Percentiles rank a stretch among this genome's conserved stretches.
Conservation (phyloP, 2,113 vertebrate species). For the Oreochromis niloticus region DNA sequence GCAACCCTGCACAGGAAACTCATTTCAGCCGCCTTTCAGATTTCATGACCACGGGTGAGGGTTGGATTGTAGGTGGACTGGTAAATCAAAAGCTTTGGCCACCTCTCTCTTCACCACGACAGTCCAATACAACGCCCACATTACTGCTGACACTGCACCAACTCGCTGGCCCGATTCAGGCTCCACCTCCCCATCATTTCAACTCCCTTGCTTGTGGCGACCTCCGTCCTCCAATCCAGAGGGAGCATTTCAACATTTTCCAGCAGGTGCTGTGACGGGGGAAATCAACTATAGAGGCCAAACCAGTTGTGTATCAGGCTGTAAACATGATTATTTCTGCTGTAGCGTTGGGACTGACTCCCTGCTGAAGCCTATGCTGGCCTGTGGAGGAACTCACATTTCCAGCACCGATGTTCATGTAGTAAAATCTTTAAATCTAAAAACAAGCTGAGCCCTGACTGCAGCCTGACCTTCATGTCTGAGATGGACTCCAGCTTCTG, state of each 20-base stretch:
- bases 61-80: background rate
- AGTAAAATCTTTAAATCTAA: background rate
- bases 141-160: background rate
- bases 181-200: background rate
- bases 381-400: background rate
- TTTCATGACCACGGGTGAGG: background rate
- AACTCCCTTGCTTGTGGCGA: background rate
- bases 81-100: rapidly evolving
- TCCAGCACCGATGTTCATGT: rapidly evolving
- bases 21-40: background rate
- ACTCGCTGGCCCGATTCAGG: background rate
- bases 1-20: background rate
- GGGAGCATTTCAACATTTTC: background rate
- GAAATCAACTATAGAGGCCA: background rate
- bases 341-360: background rate
- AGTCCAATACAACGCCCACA: background rate
- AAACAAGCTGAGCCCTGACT: background rate
- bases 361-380: background rate
- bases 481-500: constrained; percentile 94
- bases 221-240: background rate
- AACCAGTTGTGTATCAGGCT: background rate
- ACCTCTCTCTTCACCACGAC: background rate
- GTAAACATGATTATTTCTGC: background rate
- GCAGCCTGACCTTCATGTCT: constrained; percentile 86
- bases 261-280: background rate